These are phyloP conservation scores for Drosophila baimaii DNA, from an alignment of 1,140 invertebrate genomes.

Conservation along the genomic window DNA sequence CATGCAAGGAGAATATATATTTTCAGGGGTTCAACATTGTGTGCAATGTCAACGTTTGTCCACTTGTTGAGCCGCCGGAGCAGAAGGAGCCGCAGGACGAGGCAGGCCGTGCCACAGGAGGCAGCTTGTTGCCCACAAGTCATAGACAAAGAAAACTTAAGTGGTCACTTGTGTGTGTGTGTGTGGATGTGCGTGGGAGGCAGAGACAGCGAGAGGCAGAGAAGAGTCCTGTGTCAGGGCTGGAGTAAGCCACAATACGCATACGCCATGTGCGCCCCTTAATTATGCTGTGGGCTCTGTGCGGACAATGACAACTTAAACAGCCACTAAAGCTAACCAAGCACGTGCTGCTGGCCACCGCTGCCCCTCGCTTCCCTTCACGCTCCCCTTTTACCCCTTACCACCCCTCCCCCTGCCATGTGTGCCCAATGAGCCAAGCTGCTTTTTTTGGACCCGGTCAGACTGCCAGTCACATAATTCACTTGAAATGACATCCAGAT, in stretches of 20 bases:
- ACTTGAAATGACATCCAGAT: slow-evolving; percentile 69
- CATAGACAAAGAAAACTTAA: slow-evolving; percentile 79
- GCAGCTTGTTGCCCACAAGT: slow-evolving; percentile 55
- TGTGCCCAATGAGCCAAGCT: slow-evolving; percentile 73
- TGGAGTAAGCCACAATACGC: slow-evolving; percentile 62
- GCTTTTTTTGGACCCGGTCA: slow-evolving; percentile 38
- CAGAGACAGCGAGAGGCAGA: not conserved
- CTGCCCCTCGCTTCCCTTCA: slow-evolving; percentile 12
- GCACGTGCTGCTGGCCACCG: slow-evolving; percentile 53
- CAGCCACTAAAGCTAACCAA: slow-evolving; percentile 67
- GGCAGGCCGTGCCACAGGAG: slow-evolving; percentile 23
- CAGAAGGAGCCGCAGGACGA: slow-evolving; percentile 19
- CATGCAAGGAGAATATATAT: slow-evolving; percentile 29
- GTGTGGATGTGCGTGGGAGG: not conserved
- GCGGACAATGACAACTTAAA: slow-evolving; percentile 68
- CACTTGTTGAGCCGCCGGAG: slow-evolving; percentile 70
- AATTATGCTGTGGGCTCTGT: slow-evolving; percentile 63
- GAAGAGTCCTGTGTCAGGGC: slow-evolving; percentile 16
- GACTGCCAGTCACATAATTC: slow-evolving; percentile 73
- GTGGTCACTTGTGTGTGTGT: slow-evolving; percentile 61
- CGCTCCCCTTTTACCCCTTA: not conserved
- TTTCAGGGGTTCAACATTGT: slow-evolving; percentile 61
- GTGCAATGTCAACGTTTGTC: slow-evolving; percentile 77
- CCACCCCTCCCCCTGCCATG: not conserved
- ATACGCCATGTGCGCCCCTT: slow-evolving; percentile 73